These are phyloP conservation scores for Cryptoleucopteryx plumbea DNA, from an alignment of 2,113 vertebrate genomes.

Conservation along the genomic window DNA sequence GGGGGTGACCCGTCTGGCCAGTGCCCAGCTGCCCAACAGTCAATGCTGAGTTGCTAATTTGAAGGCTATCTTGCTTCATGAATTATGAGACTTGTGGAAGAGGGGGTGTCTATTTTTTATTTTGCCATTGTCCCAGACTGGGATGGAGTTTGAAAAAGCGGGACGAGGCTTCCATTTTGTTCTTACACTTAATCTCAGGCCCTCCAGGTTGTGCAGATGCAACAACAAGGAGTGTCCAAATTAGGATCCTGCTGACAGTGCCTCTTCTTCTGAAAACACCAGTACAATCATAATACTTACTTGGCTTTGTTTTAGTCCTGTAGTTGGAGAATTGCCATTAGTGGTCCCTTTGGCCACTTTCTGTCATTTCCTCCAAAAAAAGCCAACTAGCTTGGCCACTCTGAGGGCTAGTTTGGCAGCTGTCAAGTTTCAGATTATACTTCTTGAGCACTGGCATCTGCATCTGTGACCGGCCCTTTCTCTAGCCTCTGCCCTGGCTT, in stretches of 20 bases:
- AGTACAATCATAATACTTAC: not conserved
- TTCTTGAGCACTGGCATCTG: constrained; percentile 61
- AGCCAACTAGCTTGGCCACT: constrained; percentile 46
- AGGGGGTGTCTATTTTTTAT: not conserved
- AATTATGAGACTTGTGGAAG: not conserved
- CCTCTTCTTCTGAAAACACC: not conserved
- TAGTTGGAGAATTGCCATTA: constrained; percentile 46
- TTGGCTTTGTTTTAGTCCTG: constrained; percentile 36
- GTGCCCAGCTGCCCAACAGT: not conserved
- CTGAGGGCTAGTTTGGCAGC: constrained; percentile 62
- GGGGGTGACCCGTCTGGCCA: not conserved
- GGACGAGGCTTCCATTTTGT: not conserved
- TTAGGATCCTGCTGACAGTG: not conserved
- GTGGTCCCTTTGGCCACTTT: constrained; percentile 44
- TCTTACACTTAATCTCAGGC: not conserved
- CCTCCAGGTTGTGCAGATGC: not conserved
- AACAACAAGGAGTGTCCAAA: not conserved
- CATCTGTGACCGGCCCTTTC: not conserved
- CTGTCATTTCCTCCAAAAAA: constrained; percentile 63
- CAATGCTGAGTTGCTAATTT: not conserved
- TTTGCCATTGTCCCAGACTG: not conserved
- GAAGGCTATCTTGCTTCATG: not conserved
- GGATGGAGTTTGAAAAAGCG: not conserved
- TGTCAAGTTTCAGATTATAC: constrained; percentile 61
- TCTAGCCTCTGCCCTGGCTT: constrained; percentile 54